Conservation (phyloP, 2,113 vertebrate genomes). For the Pagrus major region DNA sequence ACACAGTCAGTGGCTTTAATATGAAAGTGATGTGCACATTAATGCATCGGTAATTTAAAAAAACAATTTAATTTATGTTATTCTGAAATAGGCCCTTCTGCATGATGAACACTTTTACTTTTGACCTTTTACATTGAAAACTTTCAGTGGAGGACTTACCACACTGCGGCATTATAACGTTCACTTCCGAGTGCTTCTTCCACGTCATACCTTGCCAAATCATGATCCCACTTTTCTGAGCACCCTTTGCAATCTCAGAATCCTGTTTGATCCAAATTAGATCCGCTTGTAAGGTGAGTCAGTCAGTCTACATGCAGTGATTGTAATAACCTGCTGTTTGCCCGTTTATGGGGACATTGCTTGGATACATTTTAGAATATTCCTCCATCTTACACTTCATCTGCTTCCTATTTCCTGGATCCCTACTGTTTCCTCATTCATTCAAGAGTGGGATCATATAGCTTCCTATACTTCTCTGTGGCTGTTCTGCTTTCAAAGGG, state of each 20-base stretch:
- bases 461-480: background rate
- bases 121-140: too few relatives aligned
- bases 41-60: background rate
- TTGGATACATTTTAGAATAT: slow-evolving; percentile 14
- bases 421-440: background rate
- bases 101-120: background rate
- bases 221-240: background rate
- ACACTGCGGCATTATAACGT: background rate
- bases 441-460: background rate
- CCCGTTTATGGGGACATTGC: background rate
- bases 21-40: background rate
- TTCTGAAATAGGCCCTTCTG: background rate
- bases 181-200: background rate
- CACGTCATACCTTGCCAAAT: background rate
- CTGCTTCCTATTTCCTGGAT: background rate
- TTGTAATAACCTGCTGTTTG: slow-evolving; percentile 22
- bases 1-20: too few relatives aligned
- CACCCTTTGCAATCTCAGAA: background rate
- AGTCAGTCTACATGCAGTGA: slow-evolving; percentile 9
- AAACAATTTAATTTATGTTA: background rate
- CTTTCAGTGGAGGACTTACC: too few relatives aligned
- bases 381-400: background rate
- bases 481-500: slow-evolving; percentile 16
- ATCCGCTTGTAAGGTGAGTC: background rate
- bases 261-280: slow-evolving; percentile 31